phyloP scores from a whole-genome alignment of 1,140 invertebrate species.

The Drosophila bipectinata region DNA sequence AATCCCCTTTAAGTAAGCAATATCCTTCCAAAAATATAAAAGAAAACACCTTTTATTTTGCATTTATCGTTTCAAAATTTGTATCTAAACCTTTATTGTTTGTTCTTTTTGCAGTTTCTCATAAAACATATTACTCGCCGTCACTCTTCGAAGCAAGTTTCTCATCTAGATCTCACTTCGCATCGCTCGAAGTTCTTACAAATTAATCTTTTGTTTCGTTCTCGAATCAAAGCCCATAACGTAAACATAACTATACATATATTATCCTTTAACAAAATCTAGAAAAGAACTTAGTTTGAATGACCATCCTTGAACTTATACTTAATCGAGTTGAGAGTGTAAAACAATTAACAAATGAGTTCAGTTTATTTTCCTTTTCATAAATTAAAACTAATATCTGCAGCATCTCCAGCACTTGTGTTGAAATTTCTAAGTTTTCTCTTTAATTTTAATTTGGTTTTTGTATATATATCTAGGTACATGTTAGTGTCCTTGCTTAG shows the following conservation, averaged over 20 bases:
- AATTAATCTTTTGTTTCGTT: constrained; percentile 27
- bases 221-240: constrained; percentile 30
- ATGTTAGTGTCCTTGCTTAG: constrained; percentile 81
- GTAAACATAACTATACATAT: constrained; percentile 18
- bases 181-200: constrained; percentile 29
- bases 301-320: constrained; percentile 21
- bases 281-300: constrained; percentile 33
- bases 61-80: constrained; percentile 84
- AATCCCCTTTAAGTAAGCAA: constrained; percentile 9
- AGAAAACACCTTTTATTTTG: constrained; percentile 53
- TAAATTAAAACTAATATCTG: constrained; percentile 65
- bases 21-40: neutral
- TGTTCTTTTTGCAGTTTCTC: constrained; percentile 71
- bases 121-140: constrained; percentile 61
- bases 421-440: constrained; percentile 55
- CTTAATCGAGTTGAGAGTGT: constrained; percentile 28
- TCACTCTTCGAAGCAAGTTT: constrained; percentile 10
- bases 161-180: constrained; percentile 27
- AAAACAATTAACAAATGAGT: constrained; percentile 50
- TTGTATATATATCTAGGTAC: constrained; percentile 81
- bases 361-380: constrained; percentile 10
- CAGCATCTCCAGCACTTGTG: constrained; percentile 73
- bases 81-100: constrained; percentile 84
- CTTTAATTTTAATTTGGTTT: constrained; percentile 40
- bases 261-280: constrained; percentile 33